Base-by-base conservation (phyloP, 1,140 invertebrate species). In the Bombus confusus region DNA sequence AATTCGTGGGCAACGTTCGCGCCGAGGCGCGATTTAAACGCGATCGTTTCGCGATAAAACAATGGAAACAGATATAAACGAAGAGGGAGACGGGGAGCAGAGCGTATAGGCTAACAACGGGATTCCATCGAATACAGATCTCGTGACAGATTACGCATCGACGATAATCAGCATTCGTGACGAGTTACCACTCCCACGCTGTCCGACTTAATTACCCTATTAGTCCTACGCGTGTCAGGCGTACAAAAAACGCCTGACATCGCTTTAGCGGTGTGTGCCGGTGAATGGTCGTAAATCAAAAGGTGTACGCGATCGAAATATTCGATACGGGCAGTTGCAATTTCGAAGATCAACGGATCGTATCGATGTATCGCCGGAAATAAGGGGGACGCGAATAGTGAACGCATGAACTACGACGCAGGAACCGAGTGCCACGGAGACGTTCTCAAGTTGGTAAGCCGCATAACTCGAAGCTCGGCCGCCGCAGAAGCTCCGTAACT, bases 401-500 rank as follows among this genome's bases (percentile, higher is more conserved):
- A 62, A 37, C 71, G 37, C 15, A 62, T 1, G 41, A 64, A 62
- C 85, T 28, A 39, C 37, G 64, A 72, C 72, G 39, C 73, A 64
- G 59, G 59, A 68, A 66, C 62, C 8, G 47, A 57, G 73, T n/a
- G 84, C 84, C 79, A 74, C 86, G 78, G 89, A 91, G 92, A 93
- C 91, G 93, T 93, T 94, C 91, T 93, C 88, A 92, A 94, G 90
- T 93, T 91, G 91, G 92, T 94, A 94, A 94, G 91, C 93, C 91
- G 92, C 93, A 93, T 93, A 93, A 93, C 93, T 94, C 92, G 91
- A 86, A 76, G 77, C 86, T 88, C 88, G 90, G 74, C 79, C 86
- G 88, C 90, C 90, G 90, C 91, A 90, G 91, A 93, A 93, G 91
- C 94, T 94, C 94, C 91, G 93, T 94, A 95, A 95, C 93, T 94